Base-by-base conservation (phyloP, 2,113 vertebrate genomes). In the Neomonachus schauinslandi region DNA sequence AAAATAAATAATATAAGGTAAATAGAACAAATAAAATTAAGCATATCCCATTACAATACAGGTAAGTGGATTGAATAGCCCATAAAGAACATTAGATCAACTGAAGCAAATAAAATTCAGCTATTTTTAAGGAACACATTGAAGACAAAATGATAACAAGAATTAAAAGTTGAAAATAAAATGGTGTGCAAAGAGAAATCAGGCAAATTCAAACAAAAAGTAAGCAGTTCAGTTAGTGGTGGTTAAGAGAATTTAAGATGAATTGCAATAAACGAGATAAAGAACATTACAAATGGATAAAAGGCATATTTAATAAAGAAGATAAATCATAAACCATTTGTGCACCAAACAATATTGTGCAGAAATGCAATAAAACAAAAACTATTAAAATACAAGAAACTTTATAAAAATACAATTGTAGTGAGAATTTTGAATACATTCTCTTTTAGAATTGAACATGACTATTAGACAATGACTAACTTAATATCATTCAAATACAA, bases 71-170 rank as follows among this genome's bases (percentile, higher is more conserved):
- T 0, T 84, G 33, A 76, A 53, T 69, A 81, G 55, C 33, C 49
- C 72, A 79, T 61, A 81, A 53, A 53, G 76, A 79, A 18, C 49
- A 53, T 79, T 53, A 53, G 49, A 79, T 36, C 8, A 76, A 82
- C n/a, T 26, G 8, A 71, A 87, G 21, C 49, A 90, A 80, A 94
- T 46, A 84, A 86, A 77, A 90, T 69, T 10, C 16, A 86, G 8
- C 4, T 71, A 26, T 46, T 92, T 83, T 83, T 19, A 88, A 96
- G 46, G 36, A 49, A 53, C n/a, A 89, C 0, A 51, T 33, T 76
- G 65, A 85, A 83, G 33, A 92, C 39, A 93, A 95, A 90, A 89
- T 81, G 24, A 97, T 26, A 94, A 91, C 4, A 81, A 91, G 21
- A 69, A 71, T 12, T 67, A 88, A 97, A 82, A 14, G 7, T 63